Conservation (phyloP, 2,797 vertebrate species). For the Falco peregrinus region DNA sequence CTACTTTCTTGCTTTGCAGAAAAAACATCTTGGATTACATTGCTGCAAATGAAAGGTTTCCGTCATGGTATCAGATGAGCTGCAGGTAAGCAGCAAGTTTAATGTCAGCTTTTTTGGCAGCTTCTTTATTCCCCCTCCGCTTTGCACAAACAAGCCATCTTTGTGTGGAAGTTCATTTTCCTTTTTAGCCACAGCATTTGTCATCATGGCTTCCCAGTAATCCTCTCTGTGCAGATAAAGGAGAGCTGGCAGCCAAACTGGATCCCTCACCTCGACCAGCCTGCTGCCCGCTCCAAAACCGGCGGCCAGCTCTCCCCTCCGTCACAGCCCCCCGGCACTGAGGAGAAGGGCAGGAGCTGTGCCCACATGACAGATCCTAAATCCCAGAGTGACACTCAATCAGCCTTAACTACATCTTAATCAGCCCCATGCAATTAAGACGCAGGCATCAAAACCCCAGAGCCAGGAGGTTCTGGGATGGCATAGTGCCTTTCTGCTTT, state of each 20-base stretch:
- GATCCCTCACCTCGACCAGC: background rate
- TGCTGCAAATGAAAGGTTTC: slow-evolving; percentile 38
- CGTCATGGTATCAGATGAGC: background rate
- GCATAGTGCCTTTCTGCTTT: background rate
- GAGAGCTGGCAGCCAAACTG: background rate
- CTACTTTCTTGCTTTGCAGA: slow-evolving; percentile 16
- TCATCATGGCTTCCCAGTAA: background rate
- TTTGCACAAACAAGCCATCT: slow-evolving; percentile 7
- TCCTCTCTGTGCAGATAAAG: background rate
- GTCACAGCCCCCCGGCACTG: accelerated
- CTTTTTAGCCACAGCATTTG: slow-evolving; percentile 2
- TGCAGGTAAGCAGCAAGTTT: slow-evolving; percentile 39
- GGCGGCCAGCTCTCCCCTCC: background rate
- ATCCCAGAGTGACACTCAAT: background rate
- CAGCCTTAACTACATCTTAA: background rate
- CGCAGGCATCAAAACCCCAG: background rate
- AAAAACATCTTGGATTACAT: slow-evolving; percentile 22
- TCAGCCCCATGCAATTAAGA: background rate
- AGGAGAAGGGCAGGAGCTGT: background rate
- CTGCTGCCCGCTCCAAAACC: background rate
- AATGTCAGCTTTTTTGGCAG: slow-evolving; percentile 41
- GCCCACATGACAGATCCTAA: background rate
- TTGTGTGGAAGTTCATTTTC: slow-evolving; percentile 26
- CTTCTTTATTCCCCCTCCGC: background rate
- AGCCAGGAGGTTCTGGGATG: background rate